Conservation (phyloP, 2,888 invertebrate genomes). For the Eupithecia dodoneata region DNA sequence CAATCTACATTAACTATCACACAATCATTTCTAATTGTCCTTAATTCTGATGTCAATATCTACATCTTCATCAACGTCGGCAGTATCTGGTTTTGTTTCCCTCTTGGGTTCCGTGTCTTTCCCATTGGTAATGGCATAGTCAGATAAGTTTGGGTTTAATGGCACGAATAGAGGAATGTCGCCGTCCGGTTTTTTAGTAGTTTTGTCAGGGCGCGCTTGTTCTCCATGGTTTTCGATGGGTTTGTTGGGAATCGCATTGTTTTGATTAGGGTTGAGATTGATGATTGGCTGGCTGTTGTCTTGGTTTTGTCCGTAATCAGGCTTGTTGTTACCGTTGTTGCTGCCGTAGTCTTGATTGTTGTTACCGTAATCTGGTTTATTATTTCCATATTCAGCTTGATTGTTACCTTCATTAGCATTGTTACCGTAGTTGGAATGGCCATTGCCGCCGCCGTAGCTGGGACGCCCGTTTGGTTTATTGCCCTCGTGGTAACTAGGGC, state of each 20-base stretch:
- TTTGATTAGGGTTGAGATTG: conserved; percentile 29
- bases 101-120: conserved; percentile 68
- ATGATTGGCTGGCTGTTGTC: conserved; percentile 31
- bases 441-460: conserved; percentile 22
- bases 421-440: conserved; percentile 30
- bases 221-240: conserved; percentile 24
- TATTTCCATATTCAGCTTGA: conserved; percentile 23
- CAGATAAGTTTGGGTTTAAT: conserved; percentile 61
- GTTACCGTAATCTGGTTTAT: conserved; percentile 16
- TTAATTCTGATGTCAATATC: conserved; percentile 68
- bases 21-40: conserved; percentile 38
- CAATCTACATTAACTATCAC: not conserved
- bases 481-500: conserved; percentile 11
- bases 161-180: conserved; percentile 66
- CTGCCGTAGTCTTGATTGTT: conserved; percentile 24
- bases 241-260: conserved; percentile 34
- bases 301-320: conserved; percentile 28
- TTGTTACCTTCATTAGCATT: conserved; percentile 19
- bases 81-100: conserved; percentile 56
- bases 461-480: conserved; percentile 26
- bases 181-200: conserved; percentile 57
- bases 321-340: conserved; percentile 30
- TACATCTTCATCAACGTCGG: conserved; percentile 55
- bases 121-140: conserved; percentile 62
- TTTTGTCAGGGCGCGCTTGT: conserved; percentile 29